Evolutionary conservation across 2,888 invertebrate species (phyloP), one percentile per base, ranked within the genome.

Genomic region (Synergus gifuensis): DNA sequence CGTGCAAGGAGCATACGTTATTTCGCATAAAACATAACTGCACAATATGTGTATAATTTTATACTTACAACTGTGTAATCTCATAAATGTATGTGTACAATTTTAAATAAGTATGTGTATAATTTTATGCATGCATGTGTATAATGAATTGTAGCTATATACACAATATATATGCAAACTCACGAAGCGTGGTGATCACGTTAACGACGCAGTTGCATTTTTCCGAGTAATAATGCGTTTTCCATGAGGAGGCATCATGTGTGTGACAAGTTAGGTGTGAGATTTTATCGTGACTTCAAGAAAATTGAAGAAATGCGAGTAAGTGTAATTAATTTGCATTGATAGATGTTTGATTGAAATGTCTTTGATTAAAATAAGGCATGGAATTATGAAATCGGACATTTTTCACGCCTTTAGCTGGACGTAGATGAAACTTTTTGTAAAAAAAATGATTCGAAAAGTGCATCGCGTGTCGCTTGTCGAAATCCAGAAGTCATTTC

Each of bases 401-500:
- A 73, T 69, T 14, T 22, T 22, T 69, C 2, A 49, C 69, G 22
- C 46, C 42, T 44, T 66, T 11, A n/a, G 12, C 22, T 49, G 69
- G 49, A 69, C 46, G 49, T 22, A 36, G 54, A 73, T n/a, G 40
- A 8, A 44, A 46, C 46, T 73, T 73, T 9, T 28, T 36, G 3
- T 28, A 11, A n/a, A 54, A 73, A 22, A 67, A 36, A 22, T 46
- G 28, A n/a, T 54, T 73, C 44, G 28, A 69, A 69, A 49, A 69
- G 46, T 36, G 16, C 36, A 67, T 79, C 69, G 79, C 77, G 62
- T 79, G 79, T 62, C 42, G 36, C 63, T 14, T 60, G 58, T 58
- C 73, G 44, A 69, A 79, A 76, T 78, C 64, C 63, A 58, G 76
- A 82, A 82, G 78, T 77, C 79, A 62, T 78, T 76, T 54, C 49